Evolutionary conservation across 2,797 vertebrate genomes (phyloP), one percentile per base, ranked within the genome.

Genomic region (Spatula versicolor): DNA sequence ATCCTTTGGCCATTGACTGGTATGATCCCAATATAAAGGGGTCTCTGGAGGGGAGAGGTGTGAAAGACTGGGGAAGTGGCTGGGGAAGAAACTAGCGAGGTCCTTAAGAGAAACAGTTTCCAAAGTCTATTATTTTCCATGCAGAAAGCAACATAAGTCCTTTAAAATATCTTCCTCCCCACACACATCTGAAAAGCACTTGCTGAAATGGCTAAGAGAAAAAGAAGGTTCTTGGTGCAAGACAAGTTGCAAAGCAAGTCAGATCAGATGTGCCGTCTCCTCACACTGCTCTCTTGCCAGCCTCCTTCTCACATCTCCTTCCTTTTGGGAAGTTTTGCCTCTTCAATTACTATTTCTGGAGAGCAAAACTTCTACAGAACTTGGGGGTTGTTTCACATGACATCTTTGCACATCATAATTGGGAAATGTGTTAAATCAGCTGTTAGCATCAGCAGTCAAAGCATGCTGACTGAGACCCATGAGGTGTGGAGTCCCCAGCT

Each of bases 361-460:
- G 86, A 85, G 9, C 13, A 68, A 82, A 95, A 81, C 30, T 92
- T 93, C 48, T 58, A 35, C 21, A 16, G 60, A 77, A 54, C 86
- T 86, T 3, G 1, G 11, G 17, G 13, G 22, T 92, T 95, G 35
- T 91, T 94, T 96, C 37, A 52, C 17, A 5, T 59, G 48, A 55
- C 8, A 8, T 37, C 35, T 87, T 78, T 94, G 33, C 72, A 63
- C 46, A 86, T 76, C 39, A 39, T 97, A 96, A 95, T 77, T 96
- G 90, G 86, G 66, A 97, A 94, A 94, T 12, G n/a, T 94, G 80
- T 88, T 92, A 91, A 93, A 82, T 77, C 59, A 54, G 8, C 54
- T 55, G 37, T 64, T 94, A 88, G 55, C 26, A 71, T 93, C 18
- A 39, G 59, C n/a, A 94, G 85, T 69, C 64, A 83, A 93, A 92